Base-by-base conservation (phyloP, 2,797 vertebrate species). In the Sebastes kiyomatsui region DNA sequence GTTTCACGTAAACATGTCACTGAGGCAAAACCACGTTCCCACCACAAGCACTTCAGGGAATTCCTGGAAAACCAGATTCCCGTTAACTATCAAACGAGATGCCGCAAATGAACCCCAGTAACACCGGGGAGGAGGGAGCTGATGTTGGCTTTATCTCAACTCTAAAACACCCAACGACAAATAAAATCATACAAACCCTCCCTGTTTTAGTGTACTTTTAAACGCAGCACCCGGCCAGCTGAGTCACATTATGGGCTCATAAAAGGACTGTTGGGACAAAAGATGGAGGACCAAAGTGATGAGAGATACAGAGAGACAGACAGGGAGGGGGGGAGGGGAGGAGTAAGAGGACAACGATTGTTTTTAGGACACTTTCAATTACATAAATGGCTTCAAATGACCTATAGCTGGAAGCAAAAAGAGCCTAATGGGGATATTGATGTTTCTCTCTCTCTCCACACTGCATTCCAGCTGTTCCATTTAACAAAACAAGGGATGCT, bases 331-430 rank as follows among this genome's bases (percentile, higher is more conserved):
- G 46, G 33, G 25, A n/a, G 42, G 70, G 2, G 32, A 12, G 33
- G 22, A 12, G 27, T 66, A 42, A 70, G 62, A 67, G 72, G 66
- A 27, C 78, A 27, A n/a, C 27, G 14, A 58, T 52, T 69, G 67
- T 74, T 90, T 84, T 80, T 64, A 81, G 77, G 72, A 60, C 71
- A 79, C 72, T 79, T 87, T 85, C 67, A 81, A 68, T 81, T 61
- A 85, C 58, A 88, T 56, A 82, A 85, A 87, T 77, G 75, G 69
- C 82, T 79, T 85, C 14, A 58, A 69, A 58, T 82, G 90, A 90
- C 86, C 88, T 81, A 79, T 61, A 87, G 84, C 82, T 62, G n/a
- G 46, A 70, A 82, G 88, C 83, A 35, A 67, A 77, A 68, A 25
- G 28, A 66, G 46, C 13, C 61, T 76, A 77, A 78, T 77, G 65